Evolutionary conservation across 2,888 invertebrate species (phyloP).

Genomic region (Apoda limacodes): DNA sequence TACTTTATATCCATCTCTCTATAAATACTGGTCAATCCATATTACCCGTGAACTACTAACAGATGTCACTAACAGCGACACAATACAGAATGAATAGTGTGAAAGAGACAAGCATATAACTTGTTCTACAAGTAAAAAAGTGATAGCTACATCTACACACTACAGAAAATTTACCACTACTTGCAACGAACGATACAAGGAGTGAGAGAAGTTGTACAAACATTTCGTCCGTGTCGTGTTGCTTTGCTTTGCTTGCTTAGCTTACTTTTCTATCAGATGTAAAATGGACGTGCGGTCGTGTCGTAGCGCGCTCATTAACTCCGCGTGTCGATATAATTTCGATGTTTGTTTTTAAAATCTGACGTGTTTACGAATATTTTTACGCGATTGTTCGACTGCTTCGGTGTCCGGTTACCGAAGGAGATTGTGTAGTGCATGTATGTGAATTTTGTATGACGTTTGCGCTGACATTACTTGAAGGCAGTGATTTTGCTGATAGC

Average conservation of each 20-base stretch:
- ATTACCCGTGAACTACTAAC: background rate
- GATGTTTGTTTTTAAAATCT: constrained; percentile 61
- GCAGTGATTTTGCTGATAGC: constrained; percentile 68
- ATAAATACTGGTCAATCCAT: constrained; percentile 2
- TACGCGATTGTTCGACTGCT: constrained; percentile 60
- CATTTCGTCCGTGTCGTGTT: no score
- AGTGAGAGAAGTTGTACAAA: constrained; percentile 70
- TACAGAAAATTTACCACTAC: constrained; percentile 31
- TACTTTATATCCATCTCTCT: no score
- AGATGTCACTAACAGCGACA: constrained; percentile 6
- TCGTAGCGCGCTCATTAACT: constrained; percentile 57
- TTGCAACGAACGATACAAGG: no score
- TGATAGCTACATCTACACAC: constrained; percentile 25
- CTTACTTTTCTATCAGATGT: constrained; percentile 67
- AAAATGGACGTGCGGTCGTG: constrained; percentile 67
- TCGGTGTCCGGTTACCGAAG: constrained; percentile 54
- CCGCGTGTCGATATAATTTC: constrained; percentile 64
- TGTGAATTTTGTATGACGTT: constrained; percentile 23
- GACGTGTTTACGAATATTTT: constrained; percentile 62
- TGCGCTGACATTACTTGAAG: constrained; percentile 62
- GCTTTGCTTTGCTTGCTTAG: constrained; percentile 35
- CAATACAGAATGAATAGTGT: constrained; percentile 30
- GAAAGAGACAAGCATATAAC: constrained; percentile 29
- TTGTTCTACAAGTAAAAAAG: constrained; percentile 20
- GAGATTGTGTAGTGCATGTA: constrained; percentile 66